These are phyloP conservation scores for Tupaia tana DNA, from an alignment of 2,113 vertebrate species.

Conservation along the genomic window DNA sequence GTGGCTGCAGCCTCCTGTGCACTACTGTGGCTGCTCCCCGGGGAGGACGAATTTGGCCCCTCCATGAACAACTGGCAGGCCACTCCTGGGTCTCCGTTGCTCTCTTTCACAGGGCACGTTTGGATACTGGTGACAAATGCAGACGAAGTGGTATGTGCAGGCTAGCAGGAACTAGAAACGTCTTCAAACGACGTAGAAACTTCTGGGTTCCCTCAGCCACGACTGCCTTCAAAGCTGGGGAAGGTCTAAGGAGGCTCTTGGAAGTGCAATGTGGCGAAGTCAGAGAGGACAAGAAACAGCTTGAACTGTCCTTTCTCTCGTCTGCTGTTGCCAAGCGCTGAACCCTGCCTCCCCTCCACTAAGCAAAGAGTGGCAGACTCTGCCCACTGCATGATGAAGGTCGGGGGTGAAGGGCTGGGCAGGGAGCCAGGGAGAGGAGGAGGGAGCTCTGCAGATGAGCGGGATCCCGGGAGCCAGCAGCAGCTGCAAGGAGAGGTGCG, in stretches of 20 bases:
- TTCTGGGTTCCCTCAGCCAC: not conserved
- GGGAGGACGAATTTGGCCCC: too few relatives aligned
- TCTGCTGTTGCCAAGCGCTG: fast-evolving
- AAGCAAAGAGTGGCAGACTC: not conserved
- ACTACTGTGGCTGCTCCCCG: too few relatives aligned
- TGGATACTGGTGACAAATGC: not conserved
- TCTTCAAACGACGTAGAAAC: not conserved
- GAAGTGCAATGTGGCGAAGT: not conserved
- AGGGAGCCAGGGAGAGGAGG: not conserved
- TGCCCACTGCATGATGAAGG: not conserved
- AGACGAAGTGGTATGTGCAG: not conserved
- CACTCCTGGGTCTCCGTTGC: not conserved
- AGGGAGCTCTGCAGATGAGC: not conserved
- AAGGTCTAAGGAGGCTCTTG: not conserved
- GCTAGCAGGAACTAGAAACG: too few relatives aligned
- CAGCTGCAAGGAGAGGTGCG: fast-evolving
- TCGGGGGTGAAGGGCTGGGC: not conserved
- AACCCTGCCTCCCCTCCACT: not conserved
- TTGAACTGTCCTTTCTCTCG: not conserved
- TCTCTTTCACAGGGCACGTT: not conserved
- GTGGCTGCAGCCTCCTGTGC: too few relatives aligned
- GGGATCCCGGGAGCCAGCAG: not conserved
- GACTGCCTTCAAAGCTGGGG: not conserved
- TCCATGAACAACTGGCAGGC: not conserved
- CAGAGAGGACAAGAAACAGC: not conserved